These are phyloP conservation scores for Tachina fera DNA, from an alignment of 2,888 invertebrate genomes.

Conservation along the genomic window DNA sequence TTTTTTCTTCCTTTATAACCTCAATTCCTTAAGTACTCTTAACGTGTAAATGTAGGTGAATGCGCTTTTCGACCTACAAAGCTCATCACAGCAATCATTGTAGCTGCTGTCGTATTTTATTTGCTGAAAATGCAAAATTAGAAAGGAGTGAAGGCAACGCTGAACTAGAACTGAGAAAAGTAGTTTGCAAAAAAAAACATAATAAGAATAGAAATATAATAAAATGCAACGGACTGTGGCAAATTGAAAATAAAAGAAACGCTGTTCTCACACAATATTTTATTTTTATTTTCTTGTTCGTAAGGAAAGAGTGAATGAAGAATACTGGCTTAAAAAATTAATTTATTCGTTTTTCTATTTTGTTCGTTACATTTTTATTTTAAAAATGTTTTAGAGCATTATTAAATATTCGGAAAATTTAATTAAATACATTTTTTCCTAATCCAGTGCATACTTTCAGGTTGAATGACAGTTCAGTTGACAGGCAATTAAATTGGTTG, in stretches of 20 bases:
- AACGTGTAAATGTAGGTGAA: slow-evolving; percentile 67
- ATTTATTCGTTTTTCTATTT: background rate
- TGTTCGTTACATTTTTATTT: background rate
- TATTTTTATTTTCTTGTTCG: background rate
- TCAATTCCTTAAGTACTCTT: slow-evolving; percentile 41
- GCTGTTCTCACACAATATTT: background rate
- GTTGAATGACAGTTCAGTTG: no score
- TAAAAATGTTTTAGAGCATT: no score
- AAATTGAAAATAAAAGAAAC: slow-evolving; percentile 7
- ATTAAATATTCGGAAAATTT: no score
- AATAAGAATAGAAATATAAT: slow-evolving; percentile 22
- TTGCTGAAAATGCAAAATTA: slow-evolving; percentile 48
- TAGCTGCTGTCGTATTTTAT: slow-evolving; percentile 29
- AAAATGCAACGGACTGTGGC: slow-evolving; percentile 34
- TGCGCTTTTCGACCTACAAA: slow-evolving; percentile 73
- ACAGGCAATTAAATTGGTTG: no score
- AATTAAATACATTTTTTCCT: no score
- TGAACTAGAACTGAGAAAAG: slow-evolving; percentile 16
- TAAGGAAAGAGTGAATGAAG: background rate
- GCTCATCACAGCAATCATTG: slow-evolving; percentile 38
- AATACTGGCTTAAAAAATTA: background rate
- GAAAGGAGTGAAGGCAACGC: slow-evolving; percentile 3
- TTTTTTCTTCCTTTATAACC: slow-evolving; percentile 31
- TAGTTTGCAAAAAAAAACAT: slow-evolving; percentile 29
- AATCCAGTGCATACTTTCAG: no score